Evolutionary conservation across 2,888 invertebrate genomes (phyloP).

Genomic region (Aelia acuminata): DNA sequence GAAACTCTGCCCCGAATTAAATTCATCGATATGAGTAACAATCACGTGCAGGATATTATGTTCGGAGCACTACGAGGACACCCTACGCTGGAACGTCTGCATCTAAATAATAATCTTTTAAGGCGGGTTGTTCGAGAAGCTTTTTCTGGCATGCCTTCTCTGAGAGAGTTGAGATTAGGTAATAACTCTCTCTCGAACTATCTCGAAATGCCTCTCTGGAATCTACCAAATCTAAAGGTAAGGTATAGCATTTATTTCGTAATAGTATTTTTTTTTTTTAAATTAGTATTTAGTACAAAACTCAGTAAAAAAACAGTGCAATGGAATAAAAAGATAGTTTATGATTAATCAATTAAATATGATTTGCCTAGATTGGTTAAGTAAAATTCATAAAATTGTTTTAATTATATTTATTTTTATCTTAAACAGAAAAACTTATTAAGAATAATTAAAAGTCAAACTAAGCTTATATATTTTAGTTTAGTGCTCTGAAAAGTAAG

Average conservation of each 20-base stretch:
- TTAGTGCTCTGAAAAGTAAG: neutral
- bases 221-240: conserved; percentile 83
- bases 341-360: neutral
- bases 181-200: conserved; percentile 86
- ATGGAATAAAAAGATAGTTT: neutral
- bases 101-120: conserved; percentile 84
- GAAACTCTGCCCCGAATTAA: conserved; percentile 84
- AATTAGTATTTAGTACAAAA: too few relatives aligned
- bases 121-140: conserved; percentile 83
- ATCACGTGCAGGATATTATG: conserved; percentile 82
- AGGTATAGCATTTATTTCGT: conserved; percentile 11
- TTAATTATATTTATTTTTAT: too few relatives aligned
- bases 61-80: conserved; percentile 85
- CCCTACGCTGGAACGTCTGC: conserved; percentile 83
- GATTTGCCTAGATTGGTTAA: too few relatives aligned
- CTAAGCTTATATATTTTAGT: neutral
- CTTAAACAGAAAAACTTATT: too few relatives aligned
- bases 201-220: conserved; percentile 84
- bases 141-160: conserved; percentile 85
- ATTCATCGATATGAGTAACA: conserved; percentile 84
- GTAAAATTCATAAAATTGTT: too few relatives aligned
- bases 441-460: too few relatives aligned
- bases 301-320: neutral
- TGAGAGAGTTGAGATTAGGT: conserved; percentile 84
- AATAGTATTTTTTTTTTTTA: too few relatives aligned